Conservation (phyloP, 2,888 invertebrate genomes). For the Nasonia oneida region DNA sequence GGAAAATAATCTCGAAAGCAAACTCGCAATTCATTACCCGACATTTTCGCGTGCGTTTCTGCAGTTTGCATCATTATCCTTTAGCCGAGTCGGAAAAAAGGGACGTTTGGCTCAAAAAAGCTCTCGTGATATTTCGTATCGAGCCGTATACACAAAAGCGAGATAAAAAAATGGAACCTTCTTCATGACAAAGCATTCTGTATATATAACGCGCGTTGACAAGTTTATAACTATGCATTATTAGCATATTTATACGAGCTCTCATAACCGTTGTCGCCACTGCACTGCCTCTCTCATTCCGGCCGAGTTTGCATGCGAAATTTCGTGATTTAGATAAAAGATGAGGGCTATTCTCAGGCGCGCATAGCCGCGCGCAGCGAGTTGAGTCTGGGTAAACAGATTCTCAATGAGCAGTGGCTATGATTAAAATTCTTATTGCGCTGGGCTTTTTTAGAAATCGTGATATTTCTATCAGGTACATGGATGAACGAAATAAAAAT, state of each 20-base stretch:
- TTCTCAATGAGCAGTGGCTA: background rate
- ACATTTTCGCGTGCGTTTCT: slow-evolving; percentile 43
- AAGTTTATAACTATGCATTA: slow-evolving; percentile 46
- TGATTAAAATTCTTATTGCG: background rate
- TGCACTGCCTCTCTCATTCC: background rate
- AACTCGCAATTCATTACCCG: too few relatives aligned
- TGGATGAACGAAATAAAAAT: too few relatives aligned
- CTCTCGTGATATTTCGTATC: slow-evolving; percentile 7
- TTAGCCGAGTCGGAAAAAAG: background rate
- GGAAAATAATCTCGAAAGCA: too few relatives aligned
- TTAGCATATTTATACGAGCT: slow-evolving; percentile 53
- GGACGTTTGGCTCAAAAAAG: slow-evolving; percentile 33
- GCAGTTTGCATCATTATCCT: slow-evolving; percentile 48
- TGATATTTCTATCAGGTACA: too few relatives aligned
- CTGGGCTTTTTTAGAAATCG: too few relatives aligned
- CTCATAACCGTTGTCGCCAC: background rate
- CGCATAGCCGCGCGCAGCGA: background rate
- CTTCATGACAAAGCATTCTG: slow-evolving; percentile 15
- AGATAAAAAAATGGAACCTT: slow-evolving; percentile 19
- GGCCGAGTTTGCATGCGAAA: slow-evolving; percentile 29
- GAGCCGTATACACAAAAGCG: background rate
- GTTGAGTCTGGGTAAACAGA: background rate
- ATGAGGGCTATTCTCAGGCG: background rate
- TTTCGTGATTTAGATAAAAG: slow-evolving; percentile 22
- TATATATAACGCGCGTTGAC: background rate